Conservation (phyloP, 1,140 invertebrate genomes). For the Nasonia vitripennis region DNA sequence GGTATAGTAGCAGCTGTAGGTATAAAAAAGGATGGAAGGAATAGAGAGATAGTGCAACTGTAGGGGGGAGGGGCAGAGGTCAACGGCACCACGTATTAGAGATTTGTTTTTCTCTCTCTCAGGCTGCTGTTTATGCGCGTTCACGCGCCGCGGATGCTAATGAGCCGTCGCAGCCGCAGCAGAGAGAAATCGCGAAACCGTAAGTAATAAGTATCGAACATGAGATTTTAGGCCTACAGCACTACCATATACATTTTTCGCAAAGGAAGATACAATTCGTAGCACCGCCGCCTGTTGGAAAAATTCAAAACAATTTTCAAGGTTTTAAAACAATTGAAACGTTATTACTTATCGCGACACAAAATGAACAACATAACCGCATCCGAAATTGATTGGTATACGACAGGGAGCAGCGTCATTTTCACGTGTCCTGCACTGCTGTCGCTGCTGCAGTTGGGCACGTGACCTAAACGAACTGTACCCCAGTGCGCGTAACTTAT, state of each 20-base stretch:
- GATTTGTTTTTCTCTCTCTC: slow-evolving; percentile 44
- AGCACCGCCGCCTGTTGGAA: too few species aligned
- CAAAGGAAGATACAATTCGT: too few species aligned
- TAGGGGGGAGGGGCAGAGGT: background rate
- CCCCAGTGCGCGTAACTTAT: background rate
- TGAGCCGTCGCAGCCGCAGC: background rate
- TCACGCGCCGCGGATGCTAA: slow-evolving; percentile 35
- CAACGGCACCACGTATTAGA: slow-evolving; percentile 41
- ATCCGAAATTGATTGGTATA: background rate
- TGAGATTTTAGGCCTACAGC: too few species aligned
- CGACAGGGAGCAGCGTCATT: background rate
- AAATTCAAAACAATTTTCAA: too few species aligned
- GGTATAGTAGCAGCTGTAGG: too few species aligned
- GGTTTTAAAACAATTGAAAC: too few species aligned
- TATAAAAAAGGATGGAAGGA: too few species aligned
- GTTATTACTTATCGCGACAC: too few species aligned
- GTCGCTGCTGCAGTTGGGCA: slow-evolving; percentile 50
- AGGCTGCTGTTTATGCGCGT: slow-evolving; percentile 13
- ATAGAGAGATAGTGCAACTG: too few species aligned
- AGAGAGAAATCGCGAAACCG: slow-evolving; percentile 38
- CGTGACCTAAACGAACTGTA: slow-evolving; percentile 53
- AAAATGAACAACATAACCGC: too few species aligned
- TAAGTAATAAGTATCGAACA: slow-evolving; percentile 8
- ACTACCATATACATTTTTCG: too few species aligned
- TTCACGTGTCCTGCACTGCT: slow-evolving; percentile 3